Evolutionary conservation across 2,888 invertebrate species (phyloP).

Genomic region (Dryadula phaetusa): DNA sequence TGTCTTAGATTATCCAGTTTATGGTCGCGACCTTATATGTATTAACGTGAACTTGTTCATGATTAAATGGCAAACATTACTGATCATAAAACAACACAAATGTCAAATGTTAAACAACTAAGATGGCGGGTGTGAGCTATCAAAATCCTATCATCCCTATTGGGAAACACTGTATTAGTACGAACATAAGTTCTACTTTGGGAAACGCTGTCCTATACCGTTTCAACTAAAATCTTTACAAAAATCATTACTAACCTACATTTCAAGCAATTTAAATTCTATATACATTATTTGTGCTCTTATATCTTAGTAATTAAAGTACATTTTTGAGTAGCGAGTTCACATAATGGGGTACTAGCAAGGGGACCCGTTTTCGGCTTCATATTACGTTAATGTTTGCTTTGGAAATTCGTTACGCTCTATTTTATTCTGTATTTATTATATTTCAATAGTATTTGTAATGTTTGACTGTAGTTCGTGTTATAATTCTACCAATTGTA

Average conservation of each 20-base stretch:
- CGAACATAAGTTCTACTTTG: not conserved
- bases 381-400: conserved; percentile 81
- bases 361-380: conserved; percentile 73
- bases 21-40: too few relatives aligned
- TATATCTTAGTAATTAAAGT: conserved; percentile 12
- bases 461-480: conserved; percentile 39
- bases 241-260: conserved; percentile 41
- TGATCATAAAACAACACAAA: too few relatives aligned
- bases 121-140: too few relatives aligned
- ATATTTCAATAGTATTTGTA: conserved; percentile 44
- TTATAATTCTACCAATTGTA: conserved; percentile 40
- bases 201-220: conserved; percentile 1
- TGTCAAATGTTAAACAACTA: too few relatives aligned
- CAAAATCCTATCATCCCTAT: too few relatives aligned
- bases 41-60: too few relatives aligned
- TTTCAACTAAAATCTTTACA: conserved; percentile 44
- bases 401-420: conserved; percentile 81
- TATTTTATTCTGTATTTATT: conserved; percentile 61
- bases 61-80: too few relatives aligned
- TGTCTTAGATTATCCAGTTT: too few relatives aligned
- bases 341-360: conserved; percentile 47
- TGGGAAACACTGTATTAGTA: too few relatives aligned
- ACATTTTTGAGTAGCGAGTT: conserved; percentile 1
- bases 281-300: conserved; percentile 9
- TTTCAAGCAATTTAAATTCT: conserved; percentile 6